Evolutionary conservation across 2,888 invertebrate genomes (phyloP).

Genomic region (Sarcophaga variegata): DNA sequence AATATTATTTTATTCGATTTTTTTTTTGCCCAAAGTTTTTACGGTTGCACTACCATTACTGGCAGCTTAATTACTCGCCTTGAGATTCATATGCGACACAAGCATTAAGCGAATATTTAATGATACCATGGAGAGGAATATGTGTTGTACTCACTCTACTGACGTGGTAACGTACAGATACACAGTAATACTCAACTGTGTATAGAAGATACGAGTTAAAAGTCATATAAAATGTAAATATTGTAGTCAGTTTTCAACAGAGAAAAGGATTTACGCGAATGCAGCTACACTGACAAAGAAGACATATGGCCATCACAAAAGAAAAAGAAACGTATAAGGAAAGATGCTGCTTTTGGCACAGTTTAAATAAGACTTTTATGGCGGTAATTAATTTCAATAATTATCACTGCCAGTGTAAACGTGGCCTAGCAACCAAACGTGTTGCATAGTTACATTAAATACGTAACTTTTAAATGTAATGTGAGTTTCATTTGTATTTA

Average conservation of each 20-base stretch:
- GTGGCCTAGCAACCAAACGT: not conserved
- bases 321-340: too few relatives aligned
- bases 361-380: too few relatives aligned
- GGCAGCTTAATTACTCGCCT: not conserved
- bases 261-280: too few relatives aligned
- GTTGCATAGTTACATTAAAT: too few relatives aligned
- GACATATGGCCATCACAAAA: too few relatives aligned
- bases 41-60: constrained; percentile 5
- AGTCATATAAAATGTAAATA: constrained; percentile 13
- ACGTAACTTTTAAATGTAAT: not conserved
- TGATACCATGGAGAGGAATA: not conserved
- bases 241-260: too few relatives aligned
- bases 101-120: not conserved
- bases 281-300: too few relatives aligned
- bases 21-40: not conserved
- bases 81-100: not conserved
- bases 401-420: not conserved
- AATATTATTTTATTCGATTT: not conserved
- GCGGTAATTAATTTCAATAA: not conserved
- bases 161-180: not conserved
- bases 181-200: not conserved
- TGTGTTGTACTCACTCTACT: not conserved
- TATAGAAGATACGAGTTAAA: not conserved
- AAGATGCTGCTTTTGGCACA: too few relatives aligned
- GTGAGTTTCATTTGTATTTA: not conserved